These are phyloP conservation scores for Bos javanicus DNA, from an alignment of 2,113 vertebrate genomes.

Conservation along the genomic window DNA sequence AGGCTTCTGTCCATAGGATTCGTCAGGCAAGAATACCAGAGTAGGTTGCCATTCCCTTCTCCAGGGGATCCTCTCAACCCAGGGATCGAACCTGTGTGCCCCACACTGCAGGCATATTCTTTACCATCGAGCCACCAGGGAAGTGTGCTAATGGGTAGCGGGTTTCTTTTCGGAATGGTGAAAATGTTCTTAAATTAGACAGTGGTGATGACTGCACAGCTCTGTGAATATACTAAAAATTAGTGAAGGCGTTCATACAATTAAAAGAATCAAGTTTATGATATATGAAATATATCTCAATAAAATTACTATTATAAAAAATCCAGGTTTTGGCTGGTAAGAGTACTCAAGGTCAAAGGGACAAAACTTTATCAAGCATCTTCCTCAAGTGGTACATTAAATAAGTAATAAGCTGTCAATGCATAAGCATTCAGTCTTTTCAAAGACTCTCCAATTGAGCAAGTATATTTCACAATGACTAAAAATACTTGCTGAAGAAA, in stretches of 20 bases:
- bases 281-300: background rate
- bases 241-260: background rate
- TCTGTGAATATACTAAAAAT: constrained; percentile 7
- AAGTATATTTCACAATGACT: constrained; percentile 48
- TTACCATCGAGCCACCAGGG: background rate
- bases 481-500: constrained; percentile 41
- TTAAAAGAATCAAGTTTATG: background rate
- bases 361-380: constrained; percentile 14
- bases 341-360: background rate
- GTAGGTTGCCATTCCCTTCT: background rate
- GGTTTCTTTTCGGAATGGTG: background rate
- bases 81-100: background rate
- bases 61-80: background rate
- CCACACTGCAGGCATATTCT: background rate
- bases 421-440: constrained; percentile 37
- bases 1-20: background rate
- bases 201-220: background rate
- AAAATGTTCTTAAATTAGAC: background rate
- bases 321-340: background rate
- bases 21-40: background rate
- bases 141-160: background rate
- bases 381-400: constrained; percentile 8
- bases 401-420: constrained; percentile 31
- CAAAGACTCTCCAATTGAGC: constrained; percentile 17
- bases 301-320: constrained; percentile 23